A percentile compares a stretch with the other conserved stretches of the same genome.
These are phyloP conservation scores for Papilio elwesi DNA, from an alignment of 2,888 invertebrate genomes.

Conservation along the genomic window DNA sequence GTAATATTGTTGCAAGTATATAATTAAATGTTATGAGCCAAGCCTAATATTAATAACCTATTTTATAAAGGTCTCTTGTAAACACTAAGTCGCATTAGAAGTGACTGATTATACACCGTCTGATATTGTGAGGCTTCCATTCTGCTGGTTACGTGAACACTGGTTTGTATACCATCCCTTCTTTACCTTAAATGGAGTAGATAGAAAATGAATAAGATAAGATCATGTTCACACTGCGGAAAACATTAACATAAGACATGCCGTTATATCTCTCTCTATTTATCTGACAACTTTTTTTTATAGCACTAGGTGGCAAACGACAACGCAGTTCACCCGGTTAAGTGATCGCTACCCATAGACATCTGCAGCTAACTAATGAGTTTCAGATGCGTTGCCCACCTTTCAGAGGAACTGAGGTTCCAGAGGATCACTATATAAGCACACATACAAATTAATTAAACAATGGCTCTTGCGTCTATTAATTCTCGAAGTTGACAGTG, in stretches of 20 bases:
- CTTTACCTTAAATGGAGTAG: neutral
- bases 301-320: no score
- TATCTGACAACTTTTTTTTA: no score
- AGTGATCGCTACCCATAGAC: no score
- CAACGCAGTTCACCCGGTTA: no score
- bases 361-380: no score
- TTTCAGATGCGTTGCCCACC: no score
- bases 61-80: constrained; percentile 26
- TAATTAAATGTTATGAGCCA: constrained; percentile 6
- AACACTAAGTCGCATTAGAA: constrained; percentile 9
- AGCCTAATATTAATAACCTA: constrained; percentile 16
- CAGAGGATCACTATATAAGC: no score
- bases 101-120: constrained; percentile 15
- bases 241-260: neutral
- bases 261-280: no score
- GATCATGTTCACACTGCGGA: neutral
- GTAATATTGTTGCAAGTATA: neutral
- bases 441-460: no score
- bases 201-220: neutral
- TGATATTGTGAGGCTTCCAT: constrained; percentile 24
- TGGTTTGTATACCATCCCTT: constrained; percentile 1
- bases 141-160: constrained; percentile 25
- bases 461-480: no score
- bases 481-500: no score
- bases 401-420: no score